Evolutionary conservation across 2,888 invertebrate species (phyloP).

Genomic region (Terebella lapidaria): DNA sequence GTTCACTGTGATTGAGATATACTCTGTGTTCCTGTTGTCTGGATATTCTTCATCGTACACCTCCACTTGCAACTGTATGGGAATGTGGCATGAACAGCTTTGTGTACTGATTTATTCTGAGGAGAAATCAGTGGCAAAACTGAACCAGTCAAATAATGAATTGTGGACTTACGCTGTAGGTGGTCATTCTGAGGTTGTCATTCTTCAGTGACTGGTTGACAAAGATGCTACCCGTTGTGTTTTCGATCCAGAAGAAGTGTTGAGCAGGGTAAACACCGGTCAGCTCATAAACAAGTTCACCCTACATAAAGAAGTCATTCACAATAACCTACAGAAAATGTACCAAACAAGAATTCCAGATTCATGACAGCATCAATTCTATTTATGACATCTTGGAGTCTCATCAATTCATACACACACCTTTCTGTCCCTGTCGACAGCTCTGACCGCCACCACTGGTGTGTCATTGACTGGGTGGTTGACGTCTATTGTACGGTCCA

Average conservation of each 20-base stretch:
- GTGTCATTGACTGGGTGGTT: constrained; percentile 25
- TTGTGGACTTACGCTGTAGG: constrained; percentile 21
- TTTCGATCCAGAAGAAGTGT: constrained; percentile 26
- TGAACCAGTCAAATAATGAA: not conserved
- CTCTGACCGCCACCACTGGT: constrained; percentile 15
- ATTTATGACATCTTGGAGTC: too few relatives aligned
- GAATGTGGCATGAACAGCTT: not conserved
- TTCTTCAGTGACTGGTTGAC: constrained; percentile 17
- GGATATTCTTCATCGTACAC: constrained; percentile 39
- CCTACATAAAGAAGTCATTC: too few relatives aligned
- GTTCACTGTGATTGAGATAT: constrained; percentile 37
- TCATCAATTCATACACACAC: constrained; percentile 5
- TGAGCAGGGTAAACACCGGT: constrained; percentile 26
- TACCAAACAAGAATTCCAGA: too few relatives aligned
- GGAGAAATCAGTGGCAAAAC: too few relatives aligned
- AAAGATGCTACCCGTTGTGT: constrained; percentile 18
- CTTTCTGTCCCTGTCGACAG: constrained; percentile 18
- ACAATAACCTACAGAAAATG: too few relatives aligned
- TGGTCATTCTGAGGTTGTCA: constrained; percentile 18
- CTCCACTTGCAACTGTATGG: constrained; percentile 24
- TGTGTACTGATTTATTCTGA: too few relatives aligned
- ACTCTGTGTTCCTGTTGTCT: constrained; percentile 26
- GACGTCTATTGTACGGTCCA: constrained; percentile 23
- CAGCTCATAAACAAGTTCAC: constrained; percentile 17
- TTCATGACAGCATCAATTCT: too few relatives aligned